phyloP scores from a whole-genome alignment of 2,113 vertebrate species.

The Pseudopipra pipra region DNA sequence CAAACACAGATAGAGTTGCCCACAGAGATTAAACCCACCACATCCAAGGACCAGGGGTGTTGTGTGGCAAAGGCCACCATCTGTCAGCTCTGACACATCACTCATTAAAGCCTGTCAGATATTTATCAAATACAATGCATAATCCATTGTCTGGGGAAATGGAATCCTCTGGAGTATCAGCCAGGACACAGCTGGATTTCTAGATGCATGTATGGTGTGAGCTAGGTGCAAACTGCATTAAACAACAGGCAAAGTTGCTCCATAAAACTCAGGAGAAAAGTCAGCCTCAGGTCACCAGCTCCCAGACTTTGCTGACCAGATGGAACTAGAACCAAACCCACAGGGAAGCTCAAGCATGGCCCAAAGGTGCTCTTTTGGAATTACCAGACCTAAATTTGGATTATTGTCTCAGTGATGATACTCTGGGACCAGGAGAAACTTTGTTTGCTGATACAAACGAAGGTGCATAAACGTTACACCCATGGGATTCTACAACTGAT shows the following conservation, averaged over 20 bases:
- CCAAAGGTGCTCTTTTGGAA: neutral
- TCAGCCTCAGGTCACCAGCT: neutral
- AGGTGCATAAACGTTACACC: too few species aligned
- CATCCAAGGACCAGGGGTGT: neutral
- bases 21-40: neutral
- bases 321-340: neutral
- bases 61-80: slow-evolving; percentile 18
- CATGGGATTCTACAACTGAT: neutral
- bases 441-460: neutral
- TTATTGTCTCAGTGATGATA: neutral
- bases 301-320: neutral
- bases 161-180: neutral
- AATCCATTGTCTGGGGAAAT: neutral
- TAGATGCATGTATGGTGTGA: neutral
- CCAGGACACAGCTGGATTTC: neutral
- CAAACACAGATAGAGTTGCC: neutral
- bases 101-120: neutral
- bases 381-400: neutral
- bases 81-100: neutral
- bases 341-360: neutral
- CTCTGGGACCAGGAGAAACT: neutral
- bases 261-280: neutral
- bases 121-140: neutral
- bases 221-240: neutral
- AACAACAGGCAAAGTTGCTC: neutral